These are phyloP conservation scores for Typhlomys cinereus DNA, from an alignment of 2,113 vertebrate species.

Conservation along the genomic window DNA sequence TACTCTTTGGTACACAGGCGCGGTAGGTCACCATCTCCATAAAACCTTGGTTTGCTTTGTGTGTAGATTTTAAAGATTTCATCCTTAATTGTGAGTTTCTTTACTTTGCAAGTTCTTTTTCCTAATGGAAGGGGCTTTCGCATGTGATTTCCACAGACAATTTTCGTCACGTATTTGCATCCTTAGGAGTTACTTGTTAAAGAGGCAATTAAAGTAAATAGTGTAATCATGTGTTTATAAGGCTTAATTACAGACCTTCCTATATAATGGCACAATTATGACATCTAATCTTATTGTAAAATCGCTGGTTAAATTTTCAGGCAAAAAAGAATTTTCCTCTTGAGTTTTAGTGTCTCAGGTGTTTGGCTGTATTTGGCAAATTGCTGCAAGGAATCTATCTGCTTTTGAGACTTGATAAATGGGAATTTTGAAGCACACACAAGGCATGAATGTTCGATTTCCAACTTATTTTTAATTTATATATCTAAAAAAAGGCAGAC, in stretches of 20 bases:
- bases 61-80: conserved; percentile 65
- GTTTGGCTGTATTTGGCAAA: conserved; percentile 60
- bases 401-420: conserved; percentile 31
- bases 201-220: conserved; percentile 55
- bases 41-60: conserved; percentile 39
- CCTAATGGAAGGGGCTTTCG: neutral
- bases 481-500: conserved; percentile 18
- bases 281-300: conserved; percentile 52
- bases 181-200: conserved; percentile 63
- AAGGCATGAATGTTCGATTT: conserved; percentile 2
- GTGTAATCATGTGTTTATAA: conserved; percentile 66
- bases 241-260: conserved; percentile 61
- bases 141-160: conserved; percentile 29
- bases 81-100: conserved; percentile 71
- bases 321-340: neutral
- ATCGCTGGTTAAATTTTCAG: conserved; percentile 59
- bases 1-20: conserved; percentile 62
- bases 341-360: conserved; percentile 50
- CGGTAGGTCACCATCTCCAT: conserved; percentile 63
- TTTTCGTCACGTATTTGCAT: conserved; percentile 60
- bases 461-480: conserved; percentile 58
- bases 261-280: conserved; percentile 51
- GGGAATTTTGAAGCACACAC: conserved; percentile 49
- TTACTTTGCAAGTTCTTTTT: conserved; percentile 56
- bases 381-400: conserved; percentile 36